phyloP scores from a whole-genome alignment of 1,140 invertebrate genomes.

The Platorchestia sp. region DNA sequence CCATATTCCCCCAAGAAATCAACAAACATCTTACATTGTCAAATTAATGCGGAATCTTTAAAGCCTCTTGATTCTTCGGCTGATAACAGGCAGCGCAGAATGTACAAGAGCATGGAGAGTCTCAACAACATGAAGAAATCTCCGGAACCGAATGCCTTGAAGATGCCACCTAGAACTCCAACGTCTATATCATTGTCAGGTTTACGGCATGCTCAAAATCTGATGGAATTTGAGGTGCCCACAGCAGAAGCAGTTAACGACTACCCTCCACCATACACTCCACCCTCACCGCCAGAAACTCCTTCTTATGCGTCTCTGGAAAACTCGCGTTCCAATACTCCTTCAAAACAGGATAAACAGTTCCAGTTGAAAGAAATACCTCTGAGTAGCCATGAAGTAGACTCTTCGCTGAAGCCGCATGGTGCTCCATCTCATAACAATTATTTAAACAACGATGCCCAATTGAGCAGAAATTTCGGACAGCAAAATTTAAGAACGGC shows the following conservation, averaged over 20 bases:
- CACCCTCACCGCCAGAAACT: neutral
- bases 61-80: neutral
- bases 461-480: neutral
- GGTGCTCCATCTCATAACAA: neutral
- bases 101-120: slow-evolving; percentile 17
- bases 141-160: neutral
- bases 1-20: neutral
- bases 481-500: neutral
- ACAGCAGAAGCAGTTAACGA: slow-evolving; percentile 47
- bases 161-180: neutral
- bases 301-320: neutral
- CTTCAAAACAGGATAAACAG: neutral
- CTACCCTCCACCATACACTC: slow-evolving; percentile 50
- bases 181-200: neutral
- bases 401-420: neutral
- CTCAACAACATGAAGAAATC: neutral
- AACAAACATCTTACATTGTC: slow-evolving; percentile 18
- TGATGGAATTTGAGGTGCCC: slow-evolving; percentile 4
- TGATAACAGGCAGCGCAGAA: neutral
- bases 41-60: neutral
- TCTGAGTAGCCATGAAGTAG: neutral
- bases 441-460: neutral
- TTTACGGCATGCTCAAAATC: neutral
- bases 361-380: neutral
- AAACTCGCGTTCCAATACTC: neutral